Evolutionary conservation across 2,888 invertebrate species (phyloP).

Genomic region (Amblyteles armatorius): DNA sequence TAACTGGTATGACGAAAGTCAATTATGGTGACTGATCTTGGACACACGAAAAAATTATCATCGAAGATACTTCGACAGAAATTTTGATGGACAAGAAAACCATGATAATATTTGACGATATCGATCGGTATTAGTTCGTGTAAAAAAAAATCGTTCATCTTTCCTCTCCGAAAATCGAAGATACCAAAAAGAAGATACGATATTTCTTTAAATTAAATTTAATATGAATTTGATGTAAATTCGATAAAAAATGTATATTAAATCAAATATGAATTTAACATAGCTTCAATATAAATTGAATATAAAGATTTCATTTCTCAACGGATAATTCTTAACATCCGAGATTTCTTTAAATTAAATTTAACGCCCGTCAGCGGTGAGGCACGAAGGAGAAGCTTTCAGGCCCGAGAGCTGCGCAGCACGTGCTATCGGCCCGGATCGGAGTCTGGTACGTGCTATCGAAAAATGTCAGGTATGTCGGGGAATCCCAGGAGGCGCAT

Average conservation of each 20-base stretch:
- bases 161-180: background rate
- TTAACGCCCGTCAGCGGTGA: background rate
- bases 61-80: background rate
- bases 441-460: slow-evolving; percentile 3
- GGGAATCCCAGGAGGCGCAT: slow-evolving; percentile 44
- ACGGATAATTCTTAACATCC: too few species aligned
- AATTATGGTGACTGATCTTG: too few species aligned
- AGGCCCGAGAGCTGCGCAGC: background rate
- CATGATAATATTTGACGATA: background rate
- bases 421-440: slow-evolving; percentile 11
- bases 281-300: too few species aligned
- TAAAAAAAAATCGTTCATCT: background rate
- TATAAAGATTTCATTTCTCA: background rate
- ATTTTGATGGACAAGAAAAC: background rate
- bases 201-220: background rate
- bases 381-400: background rate
- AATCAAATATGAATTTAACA: background rate
- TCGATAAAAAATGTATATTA: background rate
- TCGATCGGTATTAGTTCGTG: background rate
- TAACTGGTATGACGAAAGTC: background rate
- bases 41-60: too few species aligned
- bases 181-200: background rate
- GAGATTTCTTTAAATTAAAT: background rate
- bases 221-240: too few species aligned
- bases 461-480: slow-evolving; percentile 51